Conservation (phyloP, 2,888 invertebrate species). For the Hartigia nigra region DNA sequence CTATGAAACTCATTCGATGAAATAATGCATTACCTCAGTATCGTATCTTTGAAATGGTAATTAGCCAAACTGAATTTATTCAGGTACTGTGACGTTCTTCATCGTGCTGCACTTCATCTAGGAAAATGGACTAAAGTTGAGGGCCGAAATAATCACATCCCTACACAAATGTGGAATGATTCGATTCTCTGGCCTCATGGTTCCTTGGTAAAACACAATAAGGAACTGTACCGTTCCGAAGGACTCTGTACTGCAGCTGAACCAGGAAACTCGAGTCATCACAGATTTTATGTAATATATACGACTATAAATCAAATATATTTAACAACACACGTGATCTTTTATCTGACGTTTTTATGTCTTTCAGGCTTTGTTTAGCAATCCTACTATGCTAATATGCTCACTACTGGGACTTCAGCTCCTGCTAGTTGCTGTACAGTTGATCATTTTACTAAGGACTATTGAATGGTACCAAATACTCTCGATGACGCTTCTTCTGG, state of each 20-base stretch:
- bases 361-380: conserved; percentile 84
- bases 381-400: conserved; percentile 83
- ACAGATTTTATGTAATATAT: conserved; percentile 85
- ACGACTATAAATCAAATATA: not conserved
- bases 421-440: conserved; percentile 78
- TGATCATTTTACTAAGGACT: conserved; percentile 82
- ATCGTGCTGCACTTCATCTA: conserved; percentile 89
- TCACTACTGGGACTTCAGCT: conserved; percentile 79
- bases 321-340: not conserved
- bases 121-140: conserved; percentile 80
- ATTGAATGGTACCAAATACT: conserved; percentile 93
- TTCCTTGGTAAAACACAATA: conserved; percentile 78
- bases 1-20: not conserved
- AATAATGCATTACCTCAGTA: not conserved
- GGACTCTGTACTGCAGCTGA: conserved; percentile 87
- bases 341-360: not conserved
- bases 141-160: conserved; percentile 70
- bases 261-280: conserved; percentile 85
- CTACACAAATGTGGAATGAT: conserved; percentile 70
- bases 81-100: conserved; percentile 87
- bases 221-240: conserved; percentile 80
- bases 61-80: conserved; percentile 1
- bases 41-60: not conserved
- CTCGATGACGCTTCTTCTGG: conserved; percentile 85
- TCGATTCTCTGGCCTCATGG: conserved; percentile 80